phyloP scores from a whole-genome alignment of 1,140 invertebrate genomes.

The Drosophila nebulosa region DNA sequence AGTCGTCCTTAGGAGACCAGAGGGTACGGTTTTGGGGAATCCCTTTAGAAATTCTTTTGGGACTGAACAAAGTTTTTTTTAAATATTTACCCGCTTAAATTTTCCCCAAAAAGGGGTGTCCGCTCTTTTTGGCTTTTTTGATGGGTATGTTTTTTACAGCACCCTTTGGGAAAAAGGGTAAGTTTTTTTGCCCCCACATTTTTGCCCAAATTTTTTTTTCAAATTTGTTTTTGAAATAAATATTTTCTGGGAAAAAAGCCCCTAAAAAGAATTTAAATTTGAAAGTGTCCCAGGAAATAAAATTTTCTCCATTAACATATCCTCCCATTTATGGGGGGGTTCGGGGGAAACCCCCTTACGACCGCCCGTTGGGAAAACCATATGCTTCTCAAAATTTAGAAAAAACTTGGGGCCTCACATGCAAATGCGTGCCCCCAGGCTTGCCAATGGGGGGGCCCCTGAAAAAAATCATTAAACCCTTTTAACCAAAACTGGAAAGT shows the following conservation, averaged over 20 bases:
- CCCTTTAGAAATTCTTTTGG: not conserved
- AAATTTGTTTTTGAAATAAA: slow-evolving; percentile 93
- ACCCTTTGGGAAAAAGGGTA: slow-evolving; percentile 99
- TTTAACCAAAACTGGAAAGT: slow-evolving; percentile 97
- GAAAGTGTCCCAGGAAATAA: not conserved
- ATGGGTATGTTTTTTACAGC: slow-evolving; percentile 99
- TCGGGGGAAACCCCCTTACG: slow-evolving; percentile 96
- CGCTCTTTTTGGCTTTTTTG: slow-evolving; percentile 99
- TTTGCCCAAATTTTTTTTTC: slow-evolving; percentile 97
- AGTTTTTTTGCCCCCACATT: slow-evolving; percentile 99
- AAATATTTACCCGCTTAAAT: slow-evolving; percentile 88
- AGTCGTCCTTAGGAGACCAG: slow-evolving; percentile 97
- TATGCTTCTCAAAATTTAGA: slow-evolving; percentile 91
- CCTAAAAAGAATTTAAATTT: slow-evolving; percentile 82
- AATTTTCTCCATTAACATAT: slow-evolving; percentile 45
- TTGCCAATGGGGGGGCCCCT: slow-evolving; percentile 98
- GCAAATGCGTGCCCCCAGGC: slow-evolving; percentile 92
- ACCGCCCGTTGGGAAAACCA: slow-evolving; percentile 95
- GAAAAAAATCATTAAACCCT: slow-evolving; percentile 97
- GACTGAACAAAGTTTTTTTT: not conserved
- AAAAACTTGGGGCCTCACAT: slow-evolving; percentile 97
- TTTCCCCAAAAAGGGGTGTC: slow-evolving; percentile 99
- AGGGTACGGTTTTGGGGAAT: slow-evolving; percentile 76
- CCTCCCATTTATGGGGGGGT: slow-evolving; percentile 96
- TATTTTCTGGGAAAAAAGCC: slow-evolving; percentile 90